Conservation (phyloP, 2,113 vertebrate genomes). For the Thamnophis sirtalis region DNA sequence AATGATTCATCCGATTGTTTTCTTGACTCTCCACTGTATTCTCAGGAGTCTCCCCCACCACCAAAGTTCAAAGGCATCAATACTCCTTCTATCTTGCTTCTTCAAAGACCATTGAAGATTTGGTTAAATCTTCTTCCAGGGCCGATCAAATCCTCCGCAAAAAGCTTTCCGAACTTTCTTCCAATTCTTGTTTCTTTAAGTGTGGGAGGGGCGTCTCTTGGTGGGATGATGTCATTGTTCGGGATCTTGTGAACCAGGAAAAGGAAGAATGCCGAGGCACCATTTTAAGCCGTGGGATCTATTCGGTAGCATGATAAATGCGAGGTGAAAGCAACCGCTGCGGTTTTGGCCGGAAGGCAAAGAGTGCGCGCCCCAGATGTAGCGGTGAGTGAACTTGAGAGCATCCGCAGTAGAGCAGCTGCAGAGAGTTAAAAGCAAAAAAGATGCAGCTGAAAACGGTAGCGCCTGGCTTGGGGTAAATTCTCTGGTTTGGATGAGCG, state of each 20-base stretch:
- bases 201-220: not conserved
- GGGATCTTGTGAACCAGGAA: not conserved
- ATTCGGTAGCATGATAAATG: accelerated
- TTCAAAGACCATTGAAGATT: not conserved
- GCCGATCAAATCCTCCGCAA: not conserved
- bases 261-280: not conserved
- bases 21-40: not conserved
- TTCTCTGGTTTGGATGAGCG: not conserved
- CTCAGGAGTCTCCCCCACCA: not conserved
- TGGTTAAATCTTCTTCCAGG: not conserved
- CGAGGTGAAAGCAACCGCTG: not conserved
- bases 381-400: not conserved
- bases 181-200: conserved; percentile 5
- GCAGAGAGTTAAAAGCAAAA: not conserved
- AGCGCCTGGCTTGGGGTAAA: not conserved
- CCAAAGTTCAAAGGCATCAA: not conserved
- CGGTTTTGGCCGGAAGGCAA: accelerated
- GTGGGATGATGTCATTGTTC: not conserved
- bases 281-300: not conserved
- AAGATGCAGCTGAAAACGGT: not conserved
- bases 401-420: not conserved
- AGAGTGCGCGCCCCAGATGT: not conserved
- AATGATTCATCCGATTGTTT: not conserved
- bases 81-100: not conserved
- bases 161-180: not conserved